These are phyloP conservation scores for Limnephilus rhombicus DNA, from an alignment of 2,888 invertebrate species.

Conservation along the genomic window DNA sequence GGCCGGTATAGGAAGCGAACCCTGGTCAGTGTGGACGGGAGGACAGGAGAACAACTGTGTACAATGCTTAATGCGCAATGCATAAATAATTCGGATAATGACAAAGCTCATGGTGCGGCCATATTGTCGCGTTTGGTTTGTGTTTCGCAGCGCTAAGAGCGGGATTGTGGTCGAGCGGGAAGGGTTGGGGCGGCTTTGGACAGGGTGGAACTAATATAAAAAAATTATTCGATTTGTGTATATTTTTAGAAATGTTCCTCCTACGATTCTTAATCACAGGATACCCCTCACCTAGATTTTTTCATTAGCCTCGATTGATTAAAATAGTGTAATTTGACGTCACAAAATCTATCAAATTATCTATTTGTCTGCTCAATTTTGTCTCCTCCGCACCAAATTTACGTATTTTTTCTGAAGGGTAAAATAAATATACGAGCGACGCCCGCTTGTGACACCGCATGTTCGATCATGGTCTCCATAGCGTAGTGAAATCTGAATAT, in stretches of 20 bases:
- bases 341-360: no score
- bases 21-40: neutral
- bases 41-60: slow-evolving; percentile 43
- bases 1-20: neutral
- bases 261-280: neutral
- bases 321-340: no score
- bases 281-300: neutral
- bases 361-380: no score
- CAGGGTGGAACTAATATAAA: neutral
- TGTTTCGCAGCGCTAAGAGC: slow-evolving; percentile 47
- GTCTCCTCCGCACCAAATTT: neutral
- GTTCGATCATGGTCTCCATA: neutral
- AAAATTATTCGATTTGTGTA: neutral
- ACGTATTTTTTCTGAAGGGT: neutral
- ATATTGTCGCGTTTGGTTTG: slow-evolving; percentile 54
- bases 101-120: slow-evolving; percentile 60
- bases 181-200: slow-evolving; percentile 33
- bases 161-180: slow-evolving; percentile 44
- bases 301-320: no score
- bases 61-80: slow-evolving; percentile 62
- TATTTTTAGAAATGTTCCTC: neutral
- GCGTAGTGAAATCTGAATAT: neutral
- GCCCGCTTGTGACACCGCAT: neutral
- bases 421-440: neutral
- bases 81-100: slow-evolving; percentile 62